Evolutionary conservation across 2,888 invertebrate genomes (phyloP).

Genomic region (Oxyscelio sp.): DNA sequence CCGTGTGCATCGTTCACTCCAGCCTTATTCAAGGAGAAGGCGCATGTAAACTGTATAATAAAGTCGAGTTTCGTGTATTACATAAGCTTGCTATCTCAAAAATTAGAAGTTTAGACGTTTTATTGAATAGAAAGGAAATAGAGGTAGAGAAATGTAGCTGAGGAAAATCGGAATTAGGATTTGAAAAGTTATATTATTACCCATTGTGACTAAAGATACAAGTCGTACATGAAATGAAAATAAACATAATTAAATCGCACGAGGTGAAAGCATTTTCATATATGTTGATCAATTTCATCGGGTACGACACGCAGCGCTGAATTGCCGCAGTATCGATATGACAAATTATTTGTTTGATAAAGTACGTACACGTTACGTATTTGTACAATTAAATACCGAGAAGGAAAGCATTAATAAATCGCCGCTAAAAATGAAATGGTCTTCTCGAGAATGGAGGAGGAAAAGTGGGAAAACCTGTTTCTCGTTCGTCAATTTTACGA

Average conservation of each 20-base stretch:
- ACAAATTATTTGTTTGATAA: slow-evolving; percentile 1
- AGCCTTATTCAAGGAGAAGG: slow-evolving; percentile 19
- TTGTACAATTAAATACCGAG: neutral
- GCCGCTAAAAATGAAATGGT: slow-evolving; percentile 16
- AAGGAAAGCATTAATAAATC: slow-evolving; percentile 17
- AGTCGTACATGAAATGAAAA: neutral
- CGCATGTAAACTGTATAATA: slow-evolving; percentile 28
- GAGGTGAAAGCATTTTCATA: neutral
- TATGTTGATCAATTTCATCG: neutral
- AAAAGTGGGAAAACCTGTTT: slow-evolving; percentile 55
- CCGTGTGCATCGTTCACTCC: slow-evolving; percentile 59
- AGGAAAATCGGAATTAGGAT: too few relatives aligned
- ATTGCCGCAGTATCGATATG: neutral
- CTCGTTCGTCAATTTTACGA: slow-evolving; percentile 45
- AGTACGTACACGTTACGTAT: neutral
- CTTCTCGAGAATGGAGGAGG: neutral
- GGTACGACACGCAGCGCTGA: neutral
- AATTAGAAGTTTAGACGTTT: neutral
- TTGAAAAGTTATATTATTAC: too few relatives aligned
- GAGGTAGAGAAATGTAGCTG: too few relatives aligned
- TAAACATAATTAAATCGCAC: neutral
- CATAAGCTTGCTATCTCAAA: neutral
- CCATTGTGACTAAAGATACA: too few relatives aligned
- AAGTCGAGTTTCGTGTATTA: neutral
- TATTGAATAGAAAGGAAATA: neutral